Percentiles rank a stretch among this genome's conserved stretches.
Evolutionary conservation across 2,888 invertebrate species (phyloP).

Genomic region (Polydesmus complanatus): DNA sequence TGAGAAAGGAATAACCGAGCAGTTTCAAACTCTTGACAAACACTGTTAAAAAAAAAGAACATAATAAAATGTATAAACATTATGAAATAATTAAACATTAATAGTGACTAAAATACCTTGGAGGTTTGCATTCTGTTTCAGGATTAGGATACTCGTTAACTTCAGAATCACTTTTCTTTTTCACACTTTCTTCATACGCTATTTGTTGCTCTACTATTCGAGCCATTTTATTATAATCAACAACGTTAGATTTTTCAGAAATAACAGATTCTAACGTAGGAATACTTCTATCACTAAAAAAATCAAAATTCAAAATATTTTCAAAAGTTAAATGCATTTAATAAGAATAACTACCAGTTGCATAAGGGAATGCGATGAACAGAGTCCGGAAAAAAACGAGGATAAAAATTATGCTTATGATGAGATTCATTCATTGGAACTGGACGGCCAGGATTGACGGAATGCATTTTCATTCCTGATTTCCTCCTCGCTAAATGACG

Average conservation of each 20-base stretch:
- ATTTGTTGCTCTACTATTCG: conserved; percentile 30
- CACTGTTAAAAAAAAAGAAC: conserved; percentile 18
- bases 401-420: conserved; percentile 51
- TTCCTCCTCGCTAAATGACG: conserved; percentile 75
- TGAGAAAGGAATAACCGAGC: conserved; percentile 88
- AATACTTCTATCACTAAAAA: conserved; percentile 68
- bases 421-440: conserved; percentile 58
- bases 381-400: conserved; percentile 63
- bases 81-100: neutral
- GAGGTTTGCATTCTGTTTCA: conserved; percentile 36
- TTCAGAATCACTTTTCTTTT: conserved; percentile 24
- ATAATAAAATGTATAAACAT: neutral
- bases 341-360: conserved; percentile 49
- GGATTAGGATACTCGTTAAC: conserved; percentile 31
- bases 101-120: conserved; percentile 23
- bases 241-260: conserved; percentile 38
- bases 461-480: conserved; percentile 45
- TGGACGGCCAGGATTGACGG: conserved; percentile 48
- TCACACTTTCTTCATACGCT: conserved; percentile 28
- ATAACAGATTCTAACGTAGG: conserved; percentile 70
- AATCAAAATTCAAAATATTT: conserved; percentile 10
- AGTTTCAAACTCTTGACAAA: conserved; percentile 83
- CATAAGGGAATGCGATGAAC: conserved; percentile 65
- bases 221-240: conserved; percentile 47
- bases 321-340: conserved; percentile 2